Percentiles rank a stretch among this genome's conserved stretches.
phyloP scores from a whole-genome alignment of 2,113 vertebrate genomes.

The Salvelinus namaycush region DNA sequence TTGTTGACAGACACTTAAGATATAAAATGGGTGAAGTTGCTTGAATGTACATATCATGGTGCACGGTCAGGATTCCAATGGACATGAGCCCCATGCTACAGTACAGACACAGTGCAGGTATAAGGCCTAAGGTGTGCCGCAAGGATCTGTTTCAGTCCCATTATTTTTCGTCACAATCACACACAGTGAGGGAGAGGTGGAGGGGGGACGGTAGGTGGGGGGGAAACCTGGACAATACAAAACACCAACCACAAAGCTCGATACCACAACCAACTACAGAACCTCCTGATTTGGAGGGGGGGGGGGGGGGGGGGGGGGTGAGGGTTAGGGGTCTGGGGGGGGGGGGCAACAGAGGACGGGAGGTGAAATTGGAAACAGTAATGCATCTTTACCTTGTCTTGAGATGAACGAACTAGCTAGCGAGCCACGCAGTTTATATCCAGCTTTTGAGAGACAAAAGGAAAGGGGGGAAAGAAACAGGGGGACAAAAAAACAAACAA shows the following conservation, averaged over 20 bases:
- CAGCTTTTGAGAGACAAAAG: conserved; percentile 69
- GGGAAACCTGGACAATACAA: conserved; percentile 23
- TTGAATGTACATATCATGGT: not conserved
- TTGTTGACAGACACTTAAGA: too few species aligned
- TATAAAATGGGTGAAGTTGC: not conserved
- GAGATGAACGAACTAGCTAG: conserved; percentile 84
- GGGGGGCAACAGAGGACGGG: conserved; percentile 44
- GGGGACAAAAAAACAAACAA: conserved; percentile 39
- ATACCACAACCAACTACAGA: conserved; percentile 35
- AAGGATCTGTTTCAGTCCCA: not conserved
- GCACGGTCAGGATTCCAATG: conserved; percentile 2
- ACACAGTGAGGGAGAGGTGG: not conserved
- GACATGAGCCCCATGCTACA: not conserved
- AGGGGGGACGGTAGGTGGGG: not conserved
- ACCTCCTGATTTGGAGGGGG: conserved; percentile 20
- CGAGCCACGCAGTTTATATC: conserved; percentile 82
- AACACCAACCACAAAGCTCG: conserved; percentile 35
- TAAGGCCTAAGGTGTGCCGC: not conserved
- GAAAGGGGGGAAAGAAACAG: conserved; percentile 41
- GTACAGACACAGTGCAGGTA: conserved; percentile 2
- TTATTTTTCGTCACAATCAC: conserved; percentile 1
- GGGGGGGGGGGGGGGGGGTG: conserved; percentile 13
- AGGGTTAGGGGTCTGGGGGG: conserved; percentile 17
- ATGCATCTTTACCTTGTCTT: conserved; percentile 78
- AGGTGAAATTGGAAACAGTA: conserved; percentile 49